Evolutionary conservation across 2,113 vertebrate species (phyloP).

Genomic region (Hydropotes inermis): DNA sequence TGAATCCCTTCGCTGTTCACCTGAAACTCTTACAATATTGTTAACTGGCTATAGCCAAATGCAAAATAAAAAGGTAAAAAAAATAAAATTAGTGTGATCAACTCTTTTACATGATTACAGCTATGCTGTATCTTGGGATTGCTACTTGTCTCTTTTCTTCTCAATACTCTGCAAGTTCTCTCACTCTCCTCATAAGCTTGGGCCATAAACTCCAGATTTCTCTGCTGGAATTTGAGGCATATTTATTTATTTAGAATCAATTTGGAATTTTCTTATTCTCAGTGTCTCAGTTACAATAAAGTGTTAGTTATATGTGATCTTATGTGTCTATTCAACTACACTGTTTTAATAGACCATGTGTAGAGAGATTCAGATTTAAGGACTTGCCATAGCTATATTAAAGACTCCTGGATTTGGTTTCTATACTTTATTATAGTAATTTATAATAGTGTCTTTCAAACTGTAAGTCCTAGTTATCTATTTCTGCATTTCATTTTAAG

Average conservation of each 20-base stretch:
- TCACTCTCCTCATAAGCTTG: background rate
- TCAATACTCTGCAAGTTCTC: background rate
- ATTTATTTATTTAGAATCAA: background rate
- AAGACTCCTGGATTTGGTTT: background rate
- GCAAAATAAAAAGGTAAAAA: background rate
- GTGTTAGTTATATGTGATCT: background rate
- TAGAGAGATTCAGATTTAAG: background rate
- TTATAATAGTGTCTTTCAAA: background rate
- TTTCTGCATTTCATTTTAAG: background rate
- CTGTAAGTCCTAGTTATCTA: background rate
- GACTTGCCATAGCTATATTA: background rate
- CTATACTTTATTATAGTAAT: background rate
- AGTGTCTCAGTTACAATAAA: background rate
- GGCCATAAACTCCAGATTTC: background rate
- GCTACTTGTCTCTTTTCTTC: background rate
- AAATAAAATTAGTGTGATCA: background rate
- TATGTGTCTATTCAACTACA: background rate
- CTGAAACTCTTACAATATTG: background rate
- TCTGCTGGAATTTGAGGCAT: background rate
- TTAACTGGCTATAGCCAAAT: background rate
- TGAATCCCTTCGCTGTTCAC: background rate
- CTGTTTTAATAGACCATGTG: background rate
- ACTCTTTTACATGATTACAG: background rate
- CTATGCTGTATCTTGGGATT: background rate
- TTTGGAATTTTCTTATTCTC: background rate